These are phyloP conservation scores for Leucopternis melanops DNA, from an alignment of 2,113 vertebrate species.

Conservation along the genomic window DNA sequence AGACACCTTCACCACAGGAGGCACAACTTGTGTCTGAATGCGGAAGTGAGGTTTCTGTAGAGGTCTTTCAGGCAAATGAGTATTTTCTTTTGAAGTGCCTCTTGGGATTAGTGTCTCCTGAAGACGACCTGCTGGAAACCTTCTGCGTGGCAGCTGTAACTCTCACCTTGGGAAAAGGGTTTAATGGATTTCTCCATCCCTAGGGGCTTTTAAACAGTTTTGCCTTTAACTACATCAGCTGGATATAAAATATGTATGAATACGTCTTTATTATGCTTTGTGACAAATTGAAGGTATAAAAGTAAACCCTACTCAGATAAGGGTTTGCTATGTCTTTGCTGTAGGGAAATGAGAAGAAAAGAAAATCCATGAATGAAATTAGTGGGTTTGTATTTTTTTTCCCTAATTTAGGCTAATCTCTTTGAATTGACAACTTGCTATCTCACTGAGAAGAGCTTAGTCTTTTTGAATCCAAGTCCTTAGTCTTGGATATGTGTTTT, in stretches of 20 bases:
- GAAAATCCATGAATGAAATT: neutral
- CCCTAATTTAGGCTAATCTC: neutral
- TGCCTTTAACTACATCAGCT: neutral
- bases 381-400: neutral
- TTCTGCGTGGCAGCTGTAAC: neutral
- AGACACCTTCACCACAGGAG: neutral
- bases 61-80: neutral
- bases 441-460: neutral
- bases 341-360: neutral
- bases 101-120: neutral
- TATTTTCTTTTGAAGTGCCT: slow-evolving; percentile 7
- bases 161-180: slow-evolving; percentile 20
- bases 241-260: slow-evolving; percentile 14
- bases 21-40: neutral
- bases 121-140: slow-evolving; percentile 14
- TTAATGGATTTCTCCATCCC: neutral
- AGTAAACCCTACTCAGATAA: neutral
- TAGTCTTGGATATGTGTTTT: neutral
- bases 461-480: neutral
- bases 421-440: neutral
- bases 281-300: slow-evolving; percentile 3
- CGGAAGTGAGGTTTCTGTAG: neutral
- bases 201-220: neutral
- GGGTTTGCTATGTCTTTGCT: neutral
- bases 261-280: neutral